A percentile compares a stretch with the other conserved stretches of the same genome.
These are phyloP conservation scores for Drosophila melanosoma DNA, from an alignment of 2,888 invertebrate species.

Conservation along the genomic window DNA sequence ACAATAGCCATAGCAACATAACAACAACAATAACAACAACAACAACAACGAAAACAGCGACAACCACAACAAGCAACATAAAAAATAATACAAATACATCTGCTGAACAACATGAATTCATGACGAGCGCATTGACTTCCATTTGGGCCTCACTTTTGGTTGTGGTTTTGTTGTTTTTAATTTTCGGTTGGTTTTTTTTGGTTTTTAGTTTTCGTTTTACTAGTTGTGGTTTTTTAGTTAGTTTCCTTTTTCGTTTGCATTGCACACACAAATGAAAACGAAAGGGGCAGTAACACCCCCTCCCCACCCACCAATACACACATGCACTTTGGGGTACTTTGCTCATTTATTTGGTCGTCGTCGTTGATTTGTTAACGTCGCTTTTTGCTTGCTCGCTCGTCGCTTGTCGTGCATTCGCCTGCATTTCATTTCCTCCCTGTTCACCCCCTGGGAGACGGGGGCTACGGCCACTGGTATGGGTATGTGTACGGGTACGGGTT, in stretches of 20 bases:
- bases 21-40: constrained; percentile 28
- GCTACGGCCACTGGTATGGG: constrained; percentile 32
- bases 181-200: constrained; percentile 35
- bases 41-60: constrained; percentile 26
- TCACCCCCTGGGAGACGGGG: not conserved
- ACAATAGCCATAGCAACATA: constrained; percentile 64
- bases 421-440: constrained; percentile 40
- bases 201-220: constrained; percentile 17
- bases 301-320: constrained; percentile 4
- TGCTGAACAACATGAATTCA: constrained; percentile 67
- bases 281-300: constrained; percentile 58
- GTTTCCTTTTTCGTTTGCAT: constrained; percentile 36
- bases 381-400: constrained; percentile 1
- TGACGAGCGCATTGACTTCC: constrained; percentile 74
- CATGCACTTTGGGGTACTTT: constrained; percentile 55
- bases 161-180: constrained; percentile 28
- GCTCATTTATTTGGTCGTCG: constrained; percentile 72
- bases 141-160: constrained; percentile 65
- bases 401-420: constrained; percentile 57
- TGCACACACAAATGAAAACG: constrained; percentile 67
- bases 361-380: constrained; percentile 64
- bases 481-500: constrained; percentile 57
- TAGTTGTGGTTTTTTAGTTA: constrained; percentile 36
- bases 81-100: constrained; percentile 51
- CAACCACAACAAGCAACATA: constrained; percentile 21